Evolutionary conservation across 2,888 invertebrate species (phyloP).

Genomic region (Spilosoma lubricipeda): DNA sequence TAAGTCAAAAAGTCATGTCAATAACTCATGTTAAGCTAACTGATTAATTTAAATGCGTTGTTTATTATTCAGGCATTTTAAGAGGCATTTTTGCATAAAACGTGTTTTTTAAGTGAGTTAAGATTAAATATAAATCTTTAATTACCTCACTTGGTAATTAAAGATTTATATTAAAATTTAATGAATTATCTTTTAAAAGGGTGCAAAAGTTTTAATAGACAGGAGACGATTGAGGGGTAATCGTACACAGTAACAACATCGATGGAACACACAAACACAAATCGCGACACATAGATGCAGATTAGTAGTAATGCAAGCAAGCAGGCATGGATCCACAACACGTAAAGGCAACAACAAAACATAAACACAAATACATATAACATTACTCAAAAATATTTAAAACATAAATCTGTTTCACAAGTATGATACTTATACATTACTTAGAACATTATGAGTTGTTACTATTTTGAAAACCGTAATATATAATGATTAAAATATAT

Average conservation of each 20-base stretch:
- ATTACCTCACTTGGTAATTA: too few species aligned
- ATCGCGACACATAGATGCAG: slow-evolving; percentile 79
- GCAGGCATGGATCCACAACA: slow-evolving; percentile 51
- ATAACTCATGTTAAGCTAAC: slow-evolving; percentile 10
- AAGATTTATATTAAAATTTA: too few species aligned
- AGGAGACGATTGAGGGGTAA: slow-evolving; percentile 28
- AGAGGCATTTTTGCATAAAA: slow-evolving; percentile 7
- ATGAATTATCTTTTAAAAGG: too few species aligned
- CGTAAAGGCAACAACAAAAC: slow-evolving; percentile 20
- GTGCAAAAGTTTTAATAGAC: slow-evolving; percentile 30
- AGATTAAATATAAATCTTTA: too few species aligned
- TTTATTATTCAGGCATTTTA: slow-evolving; percentile 5
- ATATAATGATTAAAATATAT: neutral
- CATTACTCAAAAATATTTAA: neutral
- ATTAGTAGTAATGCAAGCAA: slow-evolving; percentile 64
- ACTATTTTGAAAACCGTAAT: neutral
- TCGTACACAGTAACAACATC: slow-evolving; percentile 43
- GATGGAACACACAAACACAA: slow-evolving; percentile 84
- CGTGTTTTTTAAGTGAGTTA: neutral
- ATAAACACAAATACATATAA: neutral
- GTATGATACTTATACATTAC: neutral
- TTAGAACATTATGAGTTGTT: neutral
- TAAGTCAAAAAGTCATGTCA: neutral
- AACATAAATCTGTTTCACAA: neutral
- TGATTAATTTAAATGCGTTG: neutral